These are phyloP conservation scores for Drusus annulatus DNA, from an alignment of 1,140 invertebrate species.

Conservation along the genomic window DNA sequence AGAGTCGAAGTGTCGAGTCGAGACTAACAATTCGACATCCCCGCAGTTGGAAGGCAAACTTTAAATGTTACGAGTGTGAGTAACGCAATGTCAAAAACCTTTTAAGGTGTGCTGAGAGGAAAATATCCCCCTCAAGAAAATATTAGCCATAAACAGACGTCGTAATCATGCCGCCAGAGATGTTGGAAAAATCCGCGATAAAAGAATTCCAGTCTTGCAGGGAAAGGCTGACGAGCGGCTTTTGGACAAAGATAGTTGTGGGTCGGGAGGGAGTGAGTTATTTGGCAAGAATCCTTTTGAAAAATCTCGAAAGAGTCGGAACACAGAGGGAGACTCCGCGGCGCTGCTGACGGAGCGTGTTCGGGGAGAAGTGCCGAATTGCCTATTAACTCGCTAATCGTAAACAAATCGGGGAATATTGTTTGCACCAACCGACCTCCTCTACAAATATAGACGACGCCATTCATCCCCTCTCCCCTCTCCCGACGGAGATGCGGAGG, in stretches of 20 bases:
- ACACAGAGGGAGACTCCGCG: neutral
- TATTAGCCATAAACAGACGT: slow-evolving; percentile 21
- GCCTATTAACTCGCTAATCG: slow-evolving; percentile 52
- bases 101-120: slow-evolving; percentile 37
- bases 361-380: slow-evolving; percentile 32
- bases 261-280: slow-evolving; percentile 14
- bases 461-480: no score
- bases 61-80: slow-evolving; percentile 17
- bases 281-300: slow-evolving; percentile 20
- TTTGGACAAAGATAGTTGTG: slow-evolving; percentile 38
- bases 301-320: slow-evolving; percentile 5
- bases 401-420: slow-evolving; percentile 50
- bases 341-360: slow-evolving; percentile 18
- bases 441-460: no score
- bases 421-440: no score
- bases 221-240: slow-evolving; percentile 32
- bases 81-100: slow-evolving; percentile 41
- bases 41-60: neutral
- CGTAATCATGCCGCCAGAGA: slow-evolving; percentile 16
- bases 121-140: slow-evolving; percentile 23
- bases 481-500: no score
- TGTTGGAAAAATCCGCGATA: slow-evolving; percentile 4
- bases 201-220: slow-evolving; percentile 18
- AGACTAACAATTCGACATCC: neutral
- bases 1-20: neutral